Evolutionary conservation across 92 coral and sea anemone genomes (phyloP).

Genomic region (Zoanthus solanderi): DNA sequence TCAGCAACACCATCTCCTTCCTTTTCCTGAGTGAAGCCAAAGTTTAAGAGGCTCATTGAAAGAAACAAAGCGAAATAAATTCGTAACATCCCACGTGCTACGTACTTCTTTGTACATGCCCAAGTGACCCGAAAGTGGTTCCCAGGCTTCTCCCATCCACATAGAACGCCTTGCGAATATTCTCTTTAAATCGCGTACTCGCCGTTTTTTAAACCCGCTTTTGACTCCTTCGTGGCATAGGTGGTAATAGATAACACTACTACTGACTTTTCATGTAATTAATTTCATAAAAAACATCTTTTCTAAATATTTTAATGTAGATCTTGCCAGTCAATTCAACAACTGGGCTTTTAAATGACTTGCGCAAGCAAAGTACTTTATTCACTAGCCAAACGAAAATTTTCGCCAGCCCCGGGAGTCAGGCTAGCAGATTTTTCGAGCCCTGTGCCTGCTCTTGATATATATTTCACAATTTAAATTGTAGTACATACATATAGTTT

Average conservation of each 20-base stretch:
- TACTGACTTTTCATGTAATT: neutral
- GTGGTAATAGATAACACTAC: too few relatives aligned
- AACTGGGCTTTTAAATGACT: constrained; percentile 37
- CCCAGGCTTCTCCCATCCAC: too few relatives aligned
- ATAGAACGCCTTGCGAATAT: too few relatives aligned
- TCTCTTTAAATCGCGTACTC: constrained; percentile 27
- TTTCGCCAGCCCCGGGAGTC: constrained; percentile 41
- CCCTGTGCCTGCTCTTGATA: too few relatives aligned
- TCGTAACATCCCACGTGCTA: constrained; percentile 1
- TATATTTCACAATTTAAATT: too few relatives aligned
- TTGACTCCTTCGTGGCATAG: neutral
- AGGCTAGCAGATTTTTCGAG: too few relatives aligned
- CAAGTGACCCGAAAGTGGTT: constrained; percentile 36
- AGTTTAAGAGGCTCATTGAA: constrained; percentile 39
- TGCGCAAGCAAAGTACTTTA: neutral
- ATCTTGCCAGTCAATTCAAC: constrained; percentile 21
- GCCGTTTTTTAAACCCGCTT: constrained; percentile 6
- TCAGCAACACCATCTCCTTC: too few relatives aligned
- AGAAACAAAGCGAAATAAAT: constrained; percentile 49
- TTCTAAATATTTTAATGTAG: constrained; percentile 26
- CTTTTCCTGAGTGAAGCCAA: too few relatives aligned
- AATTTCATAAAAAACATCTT: constrained; percentile 40
- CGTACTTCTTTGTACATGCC: constrained; percentile 18
- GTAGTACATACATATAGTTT: too few relatives aligned
- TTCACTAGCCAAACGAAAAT: constrained; percentile 49